A percentile compares a stretch with the other conserved stretches of the same genome.
Conservation (phyloP, 2,888 invertebrate species). For the Sinopyrophorus schimmeli region DNA sequence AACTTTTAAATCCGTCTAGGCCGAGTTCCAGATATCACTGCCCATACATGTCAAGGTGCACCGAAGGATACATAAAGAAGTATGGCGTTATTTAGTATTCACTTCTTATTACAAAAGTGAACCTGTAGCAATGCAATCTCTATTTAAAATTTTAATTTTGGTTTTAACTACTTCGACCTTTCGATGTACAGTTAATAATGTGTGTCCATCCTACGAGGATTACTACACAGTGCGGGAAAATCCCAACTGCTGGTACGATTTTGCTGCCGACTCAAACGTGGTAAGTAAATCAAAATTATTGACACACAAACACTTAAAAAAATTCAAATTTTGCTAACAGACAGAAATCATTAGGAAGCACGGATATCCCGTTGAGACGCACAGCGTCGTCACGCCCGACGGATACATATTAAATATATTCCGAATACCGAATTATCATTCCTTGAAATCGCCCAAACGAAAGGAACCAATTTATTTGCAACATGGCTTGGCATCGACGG, state of each 20-base stretch:
- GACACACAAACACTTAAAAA: too few relatives aligned
- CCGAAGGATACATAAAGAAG: conserved; percentile 8
- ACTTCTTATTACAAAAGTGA: not conserved
- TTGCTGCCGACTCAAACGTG: conserved; percentile 45
- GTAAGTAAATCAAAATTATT: too few relatives aligned
- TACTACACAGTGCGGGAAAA: conserved; percentile 49
- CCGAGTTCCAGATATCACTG: not conserved
- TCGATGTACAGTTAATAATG: conserved; percentile 41
- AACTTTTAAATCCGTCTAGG: conserved; percentile 6
- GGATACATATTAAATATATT: conserved; percentile 49
- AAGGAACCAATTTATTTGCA: conserved; percentile 49
- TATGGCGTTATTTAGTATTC: not conserved
- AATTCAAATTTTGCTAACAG: too few relatives aligned
- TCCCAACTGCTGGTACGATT: conserved; percentile 50
- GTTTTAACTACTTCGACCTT: too few relatives aligned
- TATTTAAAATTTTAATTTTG: too few relatives aligned
- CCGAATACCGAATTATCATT: conserved; percentile 47
- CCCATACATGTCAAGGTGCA: conserved; percentile 7
- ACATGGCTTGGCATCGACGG: conserved; percentile 48
- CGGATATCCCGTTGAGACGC: conserved; percentile 52
- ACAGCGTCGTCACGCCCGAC: conserved; percentile 45
- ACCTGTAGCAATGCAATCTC: not conserved
- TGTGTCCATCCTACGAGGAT: conserved; percentile 49
- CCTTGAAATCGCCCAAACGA: conserved; percentile 37
- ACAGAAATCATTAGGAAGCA: conserved; percentile 50